These are phyloP conservation scores for Hyperopisus bebe DNA, from an alignment of 2,113 vertebrate species.

Conservation along the genomic window DNA sequence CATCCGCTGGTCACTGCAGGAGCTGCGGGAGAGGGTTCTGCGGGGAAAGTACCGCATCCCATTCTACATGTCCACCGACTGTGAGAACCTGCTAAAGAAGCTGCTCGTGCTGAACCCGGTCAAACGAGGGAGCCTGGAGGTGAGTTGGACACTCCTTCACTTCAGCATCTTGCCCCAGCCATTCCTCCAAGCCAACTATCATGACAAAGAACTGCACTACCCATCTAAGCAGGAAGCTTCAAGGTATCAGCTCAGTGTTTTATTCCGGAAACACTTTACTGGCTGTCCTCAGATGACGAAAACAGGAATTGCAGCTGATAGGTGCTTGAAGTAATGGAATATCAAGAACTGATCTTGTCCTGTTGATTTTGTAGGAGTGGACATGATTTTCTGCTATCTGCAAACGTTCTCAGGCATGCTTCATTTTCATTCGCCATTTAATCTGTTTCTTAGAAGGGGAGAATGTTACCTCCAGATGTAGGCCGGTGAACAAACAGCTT, in stretches of 20 bases:
- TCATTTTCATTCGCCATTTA: not conserved
- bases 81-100: constrained; percentile 96
- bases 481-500: not conserved
- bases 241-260: not conserved
- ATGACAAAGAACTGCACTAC: not conserved
- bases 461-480: not conserved
- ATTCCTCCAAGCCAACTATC: not conserved
- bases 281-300: not conserved
- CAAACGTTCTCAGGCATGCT: not conserved
- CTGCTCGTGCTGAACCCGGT: constrained; percentile 88
- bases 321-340: not conserved
- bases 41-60: constrained; percentile 96
- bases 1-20: constrained; percentile 51
- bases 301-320: not conserved
- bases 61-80: constrained; percentile 98
- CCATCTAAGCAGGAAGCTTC: not conserved
- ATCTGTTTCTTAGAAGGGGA: not conserved
- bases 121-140: constrained; percentile 92
- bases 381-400: not conserved
- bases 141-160: constrained; percentile 51
- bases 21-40: constrained; percentile 87
- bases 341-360: not conserved
- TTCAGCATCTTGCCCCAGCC: not conserved
- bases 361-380: not conserved
- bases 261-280: not conserved